Conservation (phyloP, 2,113 vertebrate genomes). For the Ariopsis seemanni region DNA sequence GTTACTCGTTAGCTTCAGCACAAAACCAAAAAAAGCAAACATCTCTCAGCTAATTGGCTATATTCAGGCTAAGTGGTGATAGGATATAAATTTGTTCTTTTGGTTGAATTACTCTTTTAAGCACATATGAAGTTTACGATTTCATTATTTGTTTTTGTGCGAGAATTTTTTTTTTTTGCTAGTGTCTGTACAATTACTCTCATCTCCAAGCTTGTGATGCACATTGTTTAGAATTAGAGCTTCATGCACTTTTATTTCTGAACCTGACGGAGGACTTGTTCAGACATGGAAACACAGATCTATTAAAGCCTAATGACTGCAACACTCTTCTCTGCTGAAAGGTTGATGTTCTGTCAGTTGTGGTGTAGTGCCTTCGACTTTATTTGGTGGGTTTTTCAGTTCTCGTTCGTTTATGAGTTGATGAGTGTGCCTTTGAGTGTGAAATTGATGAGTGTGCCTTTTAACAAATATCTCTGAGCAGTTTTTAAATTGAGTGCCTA, state of each 20-base stretch:
- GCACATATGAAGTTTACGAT: neutral
- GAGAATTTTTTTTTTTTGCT: neutral
- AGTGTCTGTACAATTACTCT: neutral
- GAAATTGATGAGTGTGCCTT: neutral
- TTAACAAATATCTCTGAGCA: neutral
- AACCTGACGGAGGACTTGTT: neutral
- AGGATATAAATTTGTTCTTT: neutral
- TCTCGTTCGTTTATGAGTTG: neutral
- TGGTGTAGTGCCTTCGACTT: conserved; percentile 17
- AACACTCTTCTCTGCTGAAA: neutral
- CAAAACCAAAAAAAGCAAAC: neutral
- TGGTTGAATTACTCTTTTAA: neutral
- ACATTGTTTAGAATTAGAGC: neutral
- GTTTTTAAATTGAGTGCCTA: conserved; percentile 3
- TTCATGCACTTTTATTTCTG: neutral
- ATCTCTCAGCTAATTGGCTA: neutral
- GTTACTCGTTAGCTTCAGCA: neutral
- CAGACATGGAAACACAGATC: neutral
- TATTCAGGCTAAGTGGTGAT: neutral
- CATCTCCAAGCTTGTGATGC: neutral
- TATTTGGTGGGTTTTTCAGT: neutral
- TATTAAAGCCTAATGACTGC: neutral
- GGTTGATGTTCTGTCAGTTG: neutral
- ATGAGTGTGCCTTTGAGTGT: no score
- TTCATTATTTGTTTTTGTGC: neutral